Base-by-base conservation (phyloP, 2,797 vertebrate species). In the Pteronotus mesoamericanus region DNA sequence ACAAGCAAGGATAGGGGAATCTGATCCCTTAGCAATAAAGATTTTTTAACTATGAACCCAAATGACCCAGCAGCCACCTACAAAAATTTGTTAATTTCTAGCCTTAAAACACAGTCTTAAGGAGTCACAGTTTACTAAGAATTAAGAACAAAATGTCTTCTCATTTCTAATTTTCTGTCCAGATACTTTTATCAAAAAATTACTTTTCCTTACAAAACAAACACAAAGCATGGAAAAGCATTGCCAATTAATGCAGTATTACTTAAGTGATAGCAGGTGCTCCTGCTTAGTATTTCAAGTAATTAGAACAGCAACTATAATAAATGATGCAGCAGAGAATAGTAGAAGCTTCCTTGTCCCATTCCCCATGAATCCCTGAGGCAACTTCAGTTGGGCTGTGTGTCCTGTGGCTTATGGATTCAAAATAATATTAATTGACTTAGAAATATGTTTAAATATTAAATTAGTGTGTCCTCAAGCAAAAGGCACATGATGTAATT, bases 371-470 rank as follows among this genome's bases (percentile, higher is more conserved):
- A 90, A 83, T 75, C 46, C 26, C 39, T 85, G 93, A 74, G 86
- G 53, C 19, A 55, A 68, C 4, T 86, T 82, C 69, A 85, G n/a
- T 71, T 87, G 26, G 34, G 5, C 14, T 59, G 2, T 55, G 11
- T 79, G 10, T 82, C 72, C 55, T 59, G 11, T 53, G 29, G 18
- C 44, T 77, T 29, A 68, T 37, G 10, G 37, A 61, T 61, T 92
- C 79, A 80, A 96, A 92, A 78, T 61, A 95, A 84, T 61, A 93
- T 55, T 75, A 75, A 80, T 64, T 80, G 37, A 44, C 59, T 72
- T 72, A 89, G 53, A 94, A 91, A 72, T 88, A 24, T 29, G 24
- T 84, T 91, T 46, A 93, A 89, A 66, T 59, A 12, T 19, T 91
- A 46, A 89, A 37, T 84, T 68, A 91, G 18, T 24, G 3, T 77